These are phyloP conservation scores for Eilema griseolum DNA, from an alignment of 2,888 invertebrate species.

Conservation along the genomic window DNA sequence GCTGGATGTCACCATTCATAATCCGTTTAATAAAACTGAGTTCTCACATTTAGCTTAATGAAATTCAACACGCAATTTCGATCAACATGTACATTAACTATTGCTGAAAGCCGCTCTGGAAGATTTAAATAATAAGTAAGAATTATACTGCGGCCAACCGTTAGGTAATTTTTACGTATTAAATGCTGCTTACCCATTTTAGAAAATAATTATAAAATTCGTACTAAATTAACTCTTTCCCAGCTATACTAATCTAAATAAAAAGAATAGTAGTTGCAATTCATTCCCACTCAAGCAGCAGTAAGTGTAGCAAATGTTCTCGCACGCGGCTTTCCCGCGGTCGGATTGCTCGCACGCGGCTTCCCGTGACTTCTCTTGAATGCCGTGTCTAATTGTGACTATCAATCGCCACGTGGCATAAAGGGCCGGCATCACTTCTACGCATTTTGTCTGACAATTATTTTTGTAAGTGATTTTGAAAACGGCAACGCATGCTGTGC, in stretches of 20 bases:
- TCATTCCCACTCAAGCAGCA: slow-evolving; percentile 72
- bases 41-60: no score
- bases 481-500: slow-evolving; percentile 8
- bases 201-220: no score
- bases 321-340: slow-evolving; percentile 28
- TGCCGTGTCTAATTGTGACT: slow-evolving; percentile 79
- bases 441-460: slow-evolving; percentile 33
- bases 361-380: slow-evolving; percentile 64
- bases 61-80: no score
- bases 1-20: no score
- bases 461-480: slow-evolving; percentile 40
- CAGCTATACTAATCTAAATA: slow-evolving; percentile 53
- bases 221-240: not conserved
- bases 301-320: slow-evolving; percentile 57
- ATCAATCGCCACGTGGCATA: slow-evolving; percentile 73
- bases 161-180: no score
- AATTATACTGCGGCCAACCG: no score
- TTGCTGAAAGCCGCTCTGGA: no score
- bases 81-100: no score
- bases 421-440: slow-evolving; percentile 47
- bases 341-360: slow-evolving; percentile 54
- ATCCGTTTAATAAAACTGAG: no score
- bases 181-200: no score
- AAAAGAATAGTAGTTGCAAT: slow-evolving; percentile 75
- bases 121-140: no score